Percentiles rank a stretch among this genome's conserved stretches.
Evolutionary conservation across 2,797 vertebrate species (phyloP).

Genomic region (Cossypha heuglini): DNA sequence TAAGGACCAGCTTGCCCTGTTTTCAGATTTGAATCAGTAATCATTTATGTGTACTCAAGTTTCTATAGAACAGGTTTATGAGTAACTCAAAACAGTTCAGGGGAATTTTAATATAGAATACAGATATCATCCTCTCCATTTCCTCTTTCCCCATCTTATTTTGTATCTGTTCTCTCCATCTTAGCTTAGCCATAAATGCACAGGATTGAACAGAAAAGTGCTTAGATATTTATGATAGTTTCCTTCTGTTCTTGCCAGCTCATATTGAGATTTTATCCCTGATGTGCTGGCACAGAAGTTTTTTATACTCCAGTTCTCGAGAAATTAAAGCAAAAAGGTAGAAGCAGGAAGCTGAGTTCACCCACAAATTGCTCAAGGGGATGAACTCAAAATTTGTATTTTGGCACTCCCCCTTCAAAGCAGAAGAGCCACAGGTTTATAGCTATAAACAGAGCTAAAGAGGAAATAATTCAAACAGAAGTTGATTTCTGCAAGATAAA

Average conservation of each 20-base stretch:
- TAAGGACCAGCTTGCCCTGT: background rate
- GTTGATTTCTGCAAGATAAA: background rate
- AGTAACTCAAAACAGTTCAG: background rate
- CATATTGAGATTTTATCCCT: background rate
- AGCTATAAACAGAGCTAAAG: background rate
- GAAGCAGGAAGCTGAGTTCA: background rate
- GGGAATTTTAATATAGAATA: background rate
- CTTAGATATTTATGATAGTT: background rate
- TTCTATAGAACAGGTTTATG: background rate
- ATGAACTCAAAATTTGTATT: background rate
- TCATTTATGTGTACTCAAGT: background rate
- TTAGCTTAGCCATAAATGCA: background rate
- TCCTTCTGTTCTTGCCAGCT: background rate
- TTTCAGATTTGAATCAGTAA: background rate
- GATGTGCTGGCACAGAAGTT: background rate
- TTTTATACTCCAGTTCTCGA: background rate
- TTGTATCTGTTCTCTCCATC: background rate
- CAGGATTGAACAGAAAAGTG: background rate
- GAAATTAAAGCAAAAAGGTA: background rate
- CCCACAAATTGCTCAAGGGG: background rate
- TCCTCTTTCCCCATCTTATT: background rate
- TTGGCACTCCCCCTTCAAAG: background rate
- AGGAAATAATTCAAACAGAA: background rate
- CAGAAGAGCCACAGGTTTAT: background rate
- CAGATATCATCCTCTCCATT: background rate